Base-by-base conservation (phyloP, 2,113 vertebrate genomes). In the Trochalopteron elliotii region DNA sequence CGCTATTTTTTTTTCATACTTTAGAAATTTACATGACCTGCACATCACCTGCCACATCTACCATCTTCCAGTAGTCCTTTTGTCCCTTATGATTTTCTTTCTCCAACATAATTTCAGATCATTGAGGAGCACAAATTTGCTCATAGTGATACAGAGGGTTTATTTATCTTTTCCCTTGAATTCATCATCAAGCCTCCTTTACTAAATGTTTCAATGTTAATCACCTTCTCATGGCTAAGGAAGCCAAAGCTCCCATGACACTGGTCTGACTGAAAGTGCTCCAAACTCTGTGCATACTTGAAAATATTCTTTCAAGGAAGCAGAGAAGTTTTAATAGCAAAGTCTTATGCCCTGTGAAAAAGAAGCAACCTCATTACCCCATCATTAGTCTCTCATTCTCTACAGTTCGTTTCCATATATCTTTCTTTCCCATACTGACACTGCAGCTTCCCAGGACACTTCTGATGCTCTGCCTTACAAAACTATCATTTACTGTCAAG, bases 381-480 rank as follows among this genome's bases (percentile, higher is more conserved):
- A 42, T 20, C 88, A 90, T 93, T 94, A 96, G n/a, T n/a, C 25
- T 91, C 67, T 68, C 57, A 30, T 10, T 69, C 35, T 59, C 59
- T 59, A 0, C 2, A 49, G 30, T 33, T 80, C 77, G 23, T 67
- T 83, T 94, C 90, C 79, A 92, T 63, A 57, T 10, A 76, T 92
- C 75, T 65, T 76, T 59, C 70, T 71, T 83, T 76, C 57, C 35
- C 31, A 50, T 12, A 4, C 22, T 70, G 75, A 88, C 79, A 35
- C 7, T 83, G 42, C 45, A 70, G 64, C 16, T 95, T 96, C 86
- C 90, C 96, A 63, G 45, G 85, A 74, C 68, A 80, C n/a, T 70
- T 94, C 50, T 63, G 63, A 90, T 65, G 50, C 70, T 92, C 79
- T 90, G 42, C 45, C 56, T 92, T 70, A 49, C 50, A 77, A 33